These are phyloP conservation scores for Aramus guarauna DNA, from an alignment of 2,113 vertebrate species.

Conservation along the genomic window DNA sequence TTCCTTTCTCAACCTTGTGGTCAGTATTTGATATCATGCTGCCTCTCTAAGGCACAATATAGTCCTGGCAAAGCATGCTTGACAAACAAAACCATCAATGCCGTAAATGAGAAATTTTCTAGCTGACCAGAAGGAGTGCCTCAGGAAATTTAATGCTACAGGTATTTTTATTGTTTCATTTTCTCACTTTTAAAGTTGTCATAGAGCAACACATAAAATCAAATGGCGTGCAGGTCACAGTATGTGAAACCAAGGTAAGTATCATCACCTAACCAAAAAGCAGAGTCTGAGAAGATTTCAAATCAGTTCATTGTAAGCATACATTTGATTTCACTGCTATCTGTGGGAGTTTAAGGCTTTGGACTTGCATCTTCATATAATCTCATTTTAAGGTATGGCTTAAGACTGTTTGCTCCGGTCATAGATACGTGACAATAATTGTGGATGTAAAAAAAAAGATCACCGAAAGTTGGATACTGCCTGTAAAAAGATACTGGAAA, in stretches of 20 bases:
- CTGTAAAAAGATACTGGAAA: neutral
- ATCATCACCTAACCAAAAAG: neutral
- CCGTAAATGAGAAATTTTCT: constrained; percentile 15
- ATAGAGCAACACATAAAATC: neutral
- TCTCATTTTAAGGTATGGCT: neutral
- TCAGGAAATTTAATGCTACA: constrained; percentile 23
- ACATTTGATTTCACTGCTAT: neutral
- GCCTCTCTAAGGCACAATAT: neutral
- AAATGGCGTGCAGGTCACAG: neutral
- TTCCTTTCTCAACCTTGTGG: neutral
- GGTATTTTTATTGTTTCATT: neutral
- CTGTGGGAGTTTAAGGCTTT: neutral
- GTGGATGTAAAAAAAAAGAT: neutral
- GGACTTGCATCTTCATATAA: neutral
- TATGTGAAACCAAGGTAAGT: neutral
- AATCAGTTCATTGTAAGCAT: neutral
- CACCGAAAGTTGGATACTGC: neutral
- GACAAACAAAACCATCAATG: neutral
- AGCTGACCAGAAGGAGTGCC: neutral
- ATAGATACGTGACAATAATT: neutral
- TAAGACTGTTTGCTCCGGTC: neutral
- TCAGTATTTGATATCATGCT: neutral
- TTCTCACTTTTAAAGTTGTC: neutral
- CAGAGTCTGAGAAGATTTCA: neutral
- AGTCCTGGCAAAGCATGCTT: neutral